Conservation (phyloP, 2,888 invertebrate genomes). For the Drosophila colorata region DNA sequence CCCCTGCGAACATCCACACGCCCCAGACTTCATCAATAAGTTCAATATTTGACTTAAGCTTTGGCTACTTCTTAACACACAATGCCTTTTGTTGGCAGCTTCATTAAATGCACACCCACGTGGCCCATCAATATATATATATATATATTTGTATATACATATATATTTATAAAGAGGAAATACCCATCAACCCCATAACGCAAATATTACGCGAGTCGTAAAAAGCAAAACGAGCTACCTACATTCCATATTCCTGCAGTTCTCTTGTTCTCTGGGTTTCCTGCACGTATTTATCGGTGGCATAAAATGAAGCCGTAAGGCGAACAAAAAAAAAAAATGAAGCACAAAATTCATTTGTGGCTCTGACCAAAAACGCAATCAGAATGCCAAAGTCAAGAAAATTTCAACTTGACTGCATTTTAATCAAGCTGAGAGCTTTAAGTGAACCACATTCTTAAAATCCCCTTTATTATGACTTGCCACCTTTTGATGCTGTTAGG, state of each 20-base stretch:
- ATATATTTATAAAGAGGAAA: conserved; percentile 18
- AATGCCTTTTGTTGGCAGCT: conserved; percentile 65
- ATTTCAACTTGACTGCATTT: conserved; percentile 81
- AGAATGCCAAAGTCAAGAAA: conserved; percentile 54
- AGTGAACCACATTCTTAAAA: conserved; percentile 36
- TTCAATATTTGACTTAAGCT: conserved; percentile 70
- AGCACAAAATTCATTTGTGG: conserved; percentile 61
- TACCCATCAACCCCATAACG: conserved; percentile 44
- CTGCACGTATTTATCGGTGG: conserved; percentile 64
- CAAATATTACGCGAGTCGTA: conserved; percentile 69
- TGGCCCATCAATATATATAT: conserved; percentile 37
- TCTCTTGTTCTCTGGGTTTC: conserved; percentile 33
- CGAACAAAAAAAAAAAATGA: conserved; percentile 19
- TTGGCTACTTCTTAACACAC: conserved; percentile 47
- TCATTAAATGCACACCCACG: conserved; percentile 65
- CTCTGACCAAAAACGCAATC: conserved; percentile 31
- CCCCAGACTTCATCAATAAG: conserved; percentile 62
- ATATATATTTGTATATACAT: not conserved
- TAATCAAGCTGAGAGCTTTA: conserved; percentile 70
- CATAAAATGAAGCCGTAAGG: conserved; percentile 31
- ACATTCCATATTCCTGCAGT: conserved; percentile 18
- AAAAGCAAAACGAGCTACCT: conserved; percentile 46
- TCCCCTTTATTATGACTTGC: conserved; percentile 37
- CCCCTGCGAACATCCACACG: not conserved
- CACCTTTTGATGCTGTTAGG: conserved; percentile 22